phyloP scores from a whole-genome alignment of 2,797 vertebrate species.

The Neopelma chrysocephalum region DNA sequence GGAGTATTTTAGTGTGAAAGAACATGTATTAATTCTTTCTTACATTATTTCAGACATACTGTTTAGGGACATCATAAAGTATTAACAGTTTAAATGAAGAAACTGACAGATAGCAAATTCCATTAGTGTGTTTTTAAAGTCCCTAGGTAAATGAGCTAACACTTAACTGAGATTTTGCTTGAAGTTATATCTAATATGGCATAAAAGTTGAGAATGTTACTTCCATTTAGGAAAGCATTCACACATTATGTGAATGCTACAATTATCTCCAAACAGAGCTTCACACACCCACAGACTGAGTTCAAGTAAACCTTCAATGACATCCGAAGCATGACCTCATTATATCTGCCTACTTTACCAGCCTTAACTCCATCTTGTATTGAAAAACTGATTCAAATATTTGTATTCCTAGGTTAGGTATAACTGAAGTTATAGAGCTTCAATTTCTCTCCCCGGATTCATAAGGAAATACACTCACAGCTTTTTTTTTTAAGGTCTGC shows the following conservation, averaged over 20 bases:
- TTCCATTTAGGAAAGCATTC: not conserved
- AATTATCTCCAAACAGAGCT: not conserved
- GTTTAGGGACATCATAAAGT: not conserved
- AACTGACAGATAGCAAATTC: constrained; percentile 1
- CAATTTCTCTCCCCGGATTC: not conserved
- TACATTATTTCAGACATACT: not conserved
- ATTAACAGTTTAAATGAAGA: constrained; percentile 28
- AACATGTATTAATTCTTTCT: not conserved
- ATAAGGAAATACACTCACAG: not conserved
- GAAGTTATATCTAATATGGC: not conserved
- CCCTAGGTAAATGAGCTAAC: not conserved
- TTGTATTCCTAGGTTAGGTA: not conserved
- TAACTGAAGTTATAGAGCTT: not conserved
- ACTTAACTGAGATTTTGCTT: not conserved
- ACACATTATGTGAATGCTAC: not conserved
- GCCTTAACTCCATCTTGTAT: not conserved
- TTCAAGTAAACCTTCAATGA: not conserved
- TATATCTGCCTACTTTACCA: not conserved
- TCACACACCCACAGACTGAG: not conserved
- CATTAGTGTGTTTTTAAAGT: constrained; percentile 6
- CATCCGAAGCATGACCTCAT: not conserved
- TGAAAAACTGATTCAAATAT: not conserved
- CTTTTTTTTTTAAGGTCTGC: not conserved
- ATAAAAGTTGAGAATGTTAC: not conserved
- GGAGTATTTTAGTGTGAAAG: not conserved